phyloP scores from a whole-genome alignment of 1,140 invertebrate genomes.

The Mizuhopecten yessoensis region DNA sequence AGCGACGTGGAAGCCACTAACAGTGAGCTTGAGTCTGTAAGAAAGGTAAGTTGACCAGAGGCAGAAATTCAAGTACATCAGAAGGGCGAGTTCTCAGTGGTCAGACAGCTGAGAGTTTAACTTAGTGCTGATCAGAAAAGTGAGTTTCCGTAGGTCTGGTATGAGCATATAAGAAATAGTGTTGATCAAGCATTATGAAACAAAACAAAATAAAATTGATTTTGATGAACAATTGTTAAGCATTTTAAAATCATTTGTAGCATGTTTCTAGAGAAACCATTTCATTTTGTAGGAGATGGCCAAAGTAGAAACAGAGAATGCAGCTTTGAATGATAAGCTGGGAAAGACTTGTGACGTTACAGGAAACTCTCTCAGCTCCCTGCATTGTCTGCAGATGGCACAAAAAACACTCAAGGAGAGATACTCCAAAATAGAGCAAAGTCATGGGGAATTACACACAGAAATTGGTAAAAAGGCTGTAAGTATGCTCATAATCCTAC shows the following conservation, averaged over 20 bases:
- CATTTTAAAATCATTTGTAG: too few relatives aligned
- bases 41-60: conserved; percentile 57
- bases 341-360: background rate
- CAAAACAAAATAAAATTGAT: too few relatives aligned
- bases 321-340: conserved; percentile 39
- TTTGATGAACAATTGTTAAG: too few relatives aligned
- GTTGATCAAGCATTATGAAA: too few relatives aligned
- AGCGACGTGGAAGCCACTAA: conserved; percentile 25
- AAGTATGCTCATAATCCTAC: background rate
- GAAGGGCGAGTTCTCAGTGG: background rate
- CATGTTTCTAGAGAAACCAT: too few relatives aligned
- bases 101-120: too few relatives aligned
- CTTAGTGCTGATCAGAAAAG: too few relatives aligned
- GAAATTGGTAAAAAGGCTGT: conserved; percentile 58
- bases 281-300: conserved; percentile 1
- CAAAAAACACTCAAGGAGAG: conserved; percentile 59
- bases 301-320: background rate
- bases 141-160: too few relatives aligned
- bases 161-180: too few relatives aligned
- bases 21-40: conserved; percentile 34
- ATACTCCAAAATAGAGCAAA: conserved; percentile 61
- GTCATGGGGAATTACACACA: conserved; percentile 46
- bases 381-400: conserved; percentile 61
- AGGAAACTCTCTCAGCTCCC: conserved; percentile 49
- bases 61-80: too few relatives aligned